Evolutionary conservation across 2,888 invertebrate species (phyloP), one percentile per base, ranked within the genome.

Genomic region (Galeopsomyia nigrocyanea): DNA sequence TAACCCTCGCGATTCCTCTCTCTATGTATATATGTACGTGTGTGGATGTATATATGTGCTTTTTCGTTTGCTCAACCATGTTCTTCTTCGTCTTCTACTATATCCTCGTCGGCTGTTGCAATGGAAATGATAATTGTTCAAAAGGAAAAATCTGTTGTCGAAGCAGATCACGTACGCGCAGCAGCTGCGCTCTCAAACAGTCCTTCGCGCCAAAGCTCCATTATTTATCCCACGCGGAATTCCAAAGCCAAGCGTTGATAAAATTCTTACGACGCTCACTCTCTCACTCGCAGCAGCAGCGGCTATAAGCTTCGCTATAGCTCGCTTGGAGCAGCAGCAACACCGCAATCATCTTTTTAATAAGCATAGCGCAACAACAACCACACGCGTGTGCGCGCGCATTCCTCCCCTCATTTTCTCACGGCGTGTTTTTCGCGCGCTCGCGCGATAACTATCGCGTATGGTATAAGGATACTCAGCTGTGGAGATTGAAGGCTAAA

Each of bases 381-480:
- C 39, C 7, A 39, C 39, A 10, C 39, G 39, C 73, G 58, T 64
- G 26, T 5, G 26, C 26, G 26, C 26, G 50, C 26, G 57, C 73
- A 63, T 67, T 62, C 58, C 68, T 66, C 68, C 64, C 26, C 65
- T 57, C 68, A 21, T 53, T 64, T 73, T 67, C 71, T 64, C 75
- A 70, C 69, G 66, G 47, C 26, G 16, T 16, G 58, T 46, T 53
- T 49, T 26, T 72, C 64, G 53, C 63, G 9, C 51, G 53, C 63
- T 3, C 51, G 47, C 51, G 55, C 57, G 64, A 26, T 26, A 26
- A 26, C 3, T 5, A 26, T 16, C 31, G 55, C 17, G 31, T 49
- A 14, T 26, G 62, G 9, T 16, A 17, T 19, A 1, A 49, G n/a
- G 17, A 50, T 16, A 50, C 16, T 16, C 26, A 16, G 50, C 50